Conservation (phyloP, 64 coral and sea anemone genomes). For the Actinia tenebrosa region DNA sequence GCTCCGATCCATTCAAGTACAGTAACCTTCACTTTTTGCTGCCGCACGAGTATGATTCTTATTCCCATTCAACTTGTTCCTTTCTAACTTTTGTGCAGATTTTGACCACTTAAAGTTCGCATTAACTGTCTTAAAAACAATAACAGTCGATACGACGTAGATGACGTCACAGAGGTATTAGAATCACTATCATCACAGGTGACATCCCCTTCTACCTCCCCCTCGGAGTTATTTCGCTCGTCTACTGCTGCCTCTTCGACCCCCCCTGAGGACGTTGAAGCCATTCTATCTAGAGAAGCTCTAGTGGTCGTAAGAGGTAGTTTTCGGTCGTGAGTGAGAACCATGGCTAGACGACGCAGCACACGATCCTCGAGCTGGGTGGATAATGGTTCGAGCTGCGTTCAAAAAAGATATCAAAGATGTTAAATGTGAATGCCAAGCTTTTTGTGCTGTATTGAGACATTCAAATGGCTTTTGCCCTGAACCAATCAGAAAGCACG, state of each 20-base stretch:
- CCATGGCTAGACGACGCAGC: slow-evolving; percentile 63
- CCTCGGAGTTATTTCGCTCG: neutral
- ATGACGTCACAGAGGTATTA: neutral
- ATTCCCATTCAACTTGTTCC: neutral
- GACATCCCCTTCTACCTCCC: neutral
- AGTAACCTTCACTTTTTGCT: too few relatives aligned
- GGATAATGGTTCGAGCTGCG: slow-evolving; percentile 60
- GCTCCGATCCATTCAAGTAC: too few relatives aligned
- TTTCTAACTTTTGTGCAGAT: neutral
- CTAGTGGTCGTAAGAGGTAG: slow-evolving; percentile 53
- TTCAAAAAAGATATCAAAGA: neutral
- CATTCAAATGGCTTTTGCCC: too few relatives aligned
- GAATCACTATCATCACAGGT: neutral
- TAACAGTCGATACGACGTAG: slow-evolving; percentile 35
- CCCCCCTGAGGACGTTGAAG: slow-evolving; percentile 4
- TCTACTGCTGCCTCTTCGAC: neutral
- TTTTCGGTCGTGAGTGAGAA: slow-evolving; percentile 66
- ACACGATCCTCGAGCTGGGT: slow-evolving; percentile 66
- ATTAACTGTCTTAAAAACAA: slow-evolving; percentile 31
- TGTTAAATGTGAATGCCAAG: too few relatives aligned
- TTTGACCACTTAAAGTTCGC: neutral
- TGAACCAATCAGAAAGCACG: too few relatives aligned
- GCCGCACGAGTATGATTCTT: too few relatives aligned
- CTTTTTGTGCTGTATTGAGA: too few relatives aligned
- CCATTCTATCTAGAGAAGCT: slow-evolving; percentile 23